Percentiles rank a stretch among this genome's conserved stretches.
Evolutionary conservation across 2,888 invertebrate species (phyloP).

Genomic region (Iphiclides podalirius): DNA sequence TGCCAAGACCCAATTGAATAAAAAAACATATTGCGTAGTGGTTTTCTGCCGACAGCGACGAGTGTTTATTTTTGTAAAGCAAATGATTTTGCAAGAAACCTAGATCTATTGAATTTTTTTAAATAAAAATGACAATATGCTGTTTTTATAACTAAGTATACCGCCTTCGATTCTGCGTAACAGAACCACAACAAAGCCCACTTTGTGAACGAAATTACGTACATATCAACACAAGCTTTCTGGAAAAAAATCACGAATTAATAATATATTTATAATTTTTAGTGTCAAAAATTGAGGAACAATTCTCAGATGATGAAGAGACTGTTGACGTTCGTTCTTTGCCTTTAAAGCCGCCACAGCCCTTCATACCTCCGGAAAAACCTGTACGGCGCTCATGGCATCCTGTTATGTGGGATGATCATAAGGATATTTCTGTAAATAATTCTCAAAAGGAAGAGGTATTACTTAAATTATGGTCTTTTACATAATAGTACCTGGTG

Average conservation of each 20-base stretch:
- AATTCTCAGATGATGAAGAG: constrained; percentile 52
- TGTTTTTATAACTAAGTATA: too few species aligned
- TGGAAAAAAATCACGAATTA: too few species aligned
- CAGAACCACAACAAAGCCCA: too few species aligned
- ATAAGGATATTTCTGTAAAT: constrained; percentile 41
- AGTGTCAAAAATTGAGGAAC: constrained; percentile 27
- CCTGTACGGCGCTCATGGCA: constrained; percentile 82
- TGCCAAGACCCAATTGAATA: constrained; percentile 66
- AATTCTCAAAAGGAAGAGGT: constrained; percentile 34
- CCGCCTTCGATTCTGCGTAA: too few species aligned
- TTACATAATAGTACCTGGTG: too few species aligned
- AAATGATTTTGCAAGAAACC: constrained; percentile 5
- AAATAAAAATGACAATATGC: not conserved
- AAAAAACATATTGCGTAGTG: constrained; percentile 66
- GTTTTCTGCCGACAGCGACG: constrained; percentile 43
- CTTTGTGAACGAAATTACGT: too few species aligned
- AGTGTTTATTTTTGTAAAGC: constrained; percentile 44
- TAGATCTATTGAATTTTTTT: not conserved
- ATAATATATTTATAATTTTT: not conserved
- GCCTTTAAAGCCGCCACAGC: constrained; percentile 72
- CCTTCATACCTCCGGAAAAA: constrained; percentile 66
- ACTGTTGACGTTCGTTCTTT: constrained; percentile 64
- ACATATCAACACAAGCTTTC: too few species aligned
- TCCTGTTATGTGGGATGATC: constrained; percentile 82
- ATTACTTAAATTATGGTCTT: not conserved